Base-by-base conservation (phyloP, 2,797 vertebrate genomes). In the Remorina albescens region DNA sequence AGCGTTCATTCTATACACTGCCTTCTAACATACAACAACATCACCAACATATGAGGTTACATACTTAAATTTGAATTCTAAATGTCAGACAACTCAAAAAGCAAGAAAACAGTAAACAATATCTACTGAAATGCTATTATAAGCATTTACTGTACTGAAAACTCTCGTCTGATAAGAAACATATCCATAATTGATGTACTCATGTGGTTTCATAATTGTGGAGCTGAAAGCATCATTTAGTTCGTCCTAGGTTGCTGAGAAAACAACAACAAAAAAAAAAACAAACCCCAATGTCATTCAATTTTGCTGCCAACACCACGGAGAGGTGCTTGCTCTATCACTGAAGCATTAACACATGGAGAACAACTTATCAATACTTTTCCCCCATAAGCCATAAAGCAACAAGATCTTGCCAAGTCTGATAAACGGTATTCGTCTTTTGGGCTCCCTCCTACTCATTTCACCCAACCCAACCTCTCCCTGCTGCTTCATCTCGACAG, bases 341-440 rank as follows among this genome's bases (percentile, higher is more conserved):
- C 75, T 72, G 67, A 85, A 80, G 75, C 81, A 89, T 87, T 87
- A 86, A 88, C 12, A 28, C 46, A 67, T 2, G 12, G 23, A 67
- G 67, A 66, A 42, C 18, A 49, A 83, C 76, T 62, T 85, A 92
- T 91, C 87, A 77, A 23, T 67, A 69, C 72, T 82, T 65, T 63
- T 56, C 46, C 49, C 53, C 60, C 61, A 77, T 70, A 78, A 84
- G 74, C 74, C 83, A 86, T 67, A 81, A 80, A 84, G 80, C 84
- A 71, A 76, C 16, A n/a, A 81, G 67, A 89, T 83, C 76, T 80
- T 69, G 67, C 81, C 78, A 88, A 82, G 71, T 81, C 82, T 85
- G 89, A 91, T 90, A 91, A 89, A 86, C 73, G 68, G 71, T 73
- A 83, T 76, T 62, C 23, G 50, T 58, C 30, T 56, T 59, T n/a